These are phyloP conservation scores for Amblyornis subalaris DNA, from an alignment of 2,113 vertebrate genomes.

Conservation along the genomic window DNA sequence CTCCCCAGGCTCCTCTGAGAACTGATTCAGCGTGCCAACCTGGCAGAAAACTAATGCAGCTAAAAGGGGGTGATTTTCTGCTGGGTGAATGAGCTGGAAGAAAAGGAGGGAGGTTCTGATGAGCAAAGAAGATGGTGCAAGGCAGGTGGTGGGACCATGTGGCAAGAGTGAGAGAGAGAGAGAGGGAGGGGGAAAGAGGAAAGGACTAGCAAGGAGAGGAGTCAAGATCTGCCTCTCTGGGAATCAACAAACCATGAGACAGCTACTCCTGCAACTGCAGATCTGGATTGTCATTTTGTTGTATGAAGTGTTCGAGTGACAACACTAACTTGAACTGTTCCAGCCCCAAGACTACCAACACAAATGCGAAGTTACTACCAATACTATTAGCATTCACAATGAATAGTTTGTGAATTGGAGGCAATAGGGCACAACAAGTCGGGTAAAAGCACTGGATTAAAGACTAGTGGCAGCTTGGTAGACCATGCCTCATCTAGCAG, in stretches of 20 bases:
- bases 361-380: neutral
- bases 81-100: slow-evolving; percentile 18
- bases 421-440: neutral
- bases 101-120: slow-evolving; percentile 3
- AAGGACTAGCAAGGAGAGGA: neutral
- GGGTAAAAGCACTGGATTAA: neutral
- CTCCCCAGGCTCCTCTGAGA: neutral
- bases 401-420: neutral
- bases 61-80: neutral
- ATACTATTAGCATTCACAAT: neutral
- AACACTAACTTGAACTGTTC: neutral
- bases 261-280: neutral
- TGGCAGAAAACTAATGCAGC: slow-evolving; percentile 9
- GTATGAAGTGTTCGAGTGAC: neutral
- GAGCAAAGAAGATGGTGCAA: neutral
- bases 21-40: neutral
- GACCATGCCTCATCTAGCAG: neutral
- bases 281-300: neutral
- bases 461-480: neutral
- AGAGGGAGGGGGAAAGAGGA: neutral
- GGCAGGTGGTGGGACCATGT: slow-evolving; percentile 13
- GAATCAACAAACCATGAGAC: neutral
- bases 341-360: neutral
- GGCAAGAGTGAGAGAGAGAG: neutral
- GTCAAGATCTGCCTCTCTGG: neutral